Evolutionary conservation across 2,797 vertebrate genomes (phyloP), one percentile per base, ranked within the genome.

Genomic region (Sparus aurata): DNA sequence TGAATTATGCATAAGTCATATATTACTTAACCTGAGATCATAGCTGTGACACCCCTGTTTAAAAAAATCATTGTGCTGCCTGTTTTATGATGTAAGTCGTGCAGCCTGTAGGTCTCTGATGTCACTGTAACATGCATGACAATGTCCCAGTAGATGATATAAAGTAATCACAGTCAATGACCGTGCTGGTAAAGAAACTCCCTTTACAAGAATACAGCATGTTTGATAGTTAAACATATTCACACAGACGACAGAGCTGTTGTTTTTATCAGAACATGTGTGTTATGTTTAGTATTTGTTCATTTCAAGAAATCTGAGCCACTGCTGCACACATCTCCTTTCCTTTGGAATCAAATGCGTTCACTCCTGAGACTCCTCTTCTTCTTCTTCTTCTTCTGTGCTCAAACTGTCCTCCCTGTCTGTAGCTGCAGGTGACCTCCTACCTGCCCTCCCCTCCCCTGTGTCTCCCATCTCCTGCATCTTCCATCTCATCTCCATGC

Each of bases 341-440:
- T 10, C 41, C 5, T 77, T 20, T 58, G 17, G 18, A 50, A 9
- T 59, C 12, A 46, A 55, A 67, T 30, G 38, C 20, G 73, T 13
- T 9, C 30, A 49, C 23, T 62, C 53, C 23, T 3, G 15, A 53
- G 20, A 49, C 50, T 54, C 5, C 6, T 27, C 30, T 34, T 34
- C 5, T 6, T 27, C 30, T 34, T 34, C 30, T 55, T 65, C 18
- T 65, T 55, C 25, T 63, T 27, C 30, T 60, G 45, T 43, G 16
- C 52, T 80, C 27, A 50, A 53, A 20, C 27, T 4, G 50, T 63
- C 70, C 73, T 81, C 65, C 74, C n/a, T 9, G 27, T 50, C 30
- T 73, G 27, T 59, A 25, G 45, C 69, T 65, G 52, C 41, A 25
- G 61, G 49, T 25, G 58, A 83, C 80, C 83, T 78, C 75, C 80